Percentiles rank a stretch among this genome's conserved stretches.
Conservation (phyloP, 1,140 invertebrate species). For the Gerris buenoi region DNA sequence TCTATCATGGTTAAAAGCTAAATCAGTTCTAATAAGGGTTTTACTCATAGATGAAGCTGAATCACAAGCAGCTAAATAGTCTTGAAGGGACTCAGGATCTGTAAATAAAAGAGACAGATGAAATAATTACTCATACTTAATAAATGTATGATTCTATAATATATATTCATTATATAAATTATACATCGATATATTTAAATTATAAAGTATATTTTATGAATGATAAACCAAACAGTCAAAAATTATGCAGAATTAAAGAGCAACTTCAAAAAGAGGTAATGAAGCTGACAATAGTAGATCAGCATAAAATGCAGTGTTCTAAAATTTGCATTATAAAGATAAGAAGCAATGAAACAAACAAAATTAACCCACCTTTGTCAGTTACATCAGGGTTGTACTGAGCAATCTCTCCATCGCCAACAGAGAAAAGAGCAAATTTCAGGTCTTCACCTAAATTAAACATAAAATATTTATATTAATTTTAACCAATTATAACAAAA, state of each 20-base stretch:
- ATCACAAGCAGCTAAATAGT: constrained; percentile 11
- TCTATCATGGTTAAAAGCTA: constrained; percentile 46
- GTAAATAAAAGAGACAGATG: too few species aligned
- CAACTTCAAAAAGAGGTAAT: too few species aligned
- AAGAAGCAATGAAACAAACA: neutral
- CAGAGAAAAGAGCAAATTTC: constrained; percentile 23
- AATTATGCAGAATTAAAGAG: too few species aligned
- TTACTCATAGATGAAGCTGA: constrained; percentile 10
- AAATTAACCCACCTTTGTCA: constrained; percentile 17
- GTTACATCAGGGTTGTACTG: constrained; percentile 21
- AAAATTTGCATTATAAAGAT: neutral
- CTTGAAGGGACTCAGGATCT: constrained; percentile 17
- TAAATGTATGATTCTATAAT: too few species aligned
- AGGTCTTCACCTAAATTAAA: neutral
- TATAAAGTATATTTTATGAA: too few species aligned
- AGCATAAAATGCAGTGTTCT: too few species aligned
- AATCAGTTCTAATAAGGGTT: constrained; percentile 30
- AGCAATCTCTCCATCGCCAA: constrained; percentile 25
- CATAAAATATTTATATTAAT: neutral
- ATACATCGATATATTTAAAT: too few species aligned
- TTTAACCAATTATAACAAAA: too few species aligned
- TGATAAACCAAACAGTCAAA: too few species aligned
- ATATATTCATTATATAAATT: too few species aligned
- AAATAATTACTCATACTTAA: too few species aligned
- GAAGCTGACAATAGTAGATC: too few species aligned